These are phyloP conservation scores for Typhlichthys eigenmanni DNA, from an alignment of 2,797 vertebrate species.

Conservation along the genomic window DNA sequence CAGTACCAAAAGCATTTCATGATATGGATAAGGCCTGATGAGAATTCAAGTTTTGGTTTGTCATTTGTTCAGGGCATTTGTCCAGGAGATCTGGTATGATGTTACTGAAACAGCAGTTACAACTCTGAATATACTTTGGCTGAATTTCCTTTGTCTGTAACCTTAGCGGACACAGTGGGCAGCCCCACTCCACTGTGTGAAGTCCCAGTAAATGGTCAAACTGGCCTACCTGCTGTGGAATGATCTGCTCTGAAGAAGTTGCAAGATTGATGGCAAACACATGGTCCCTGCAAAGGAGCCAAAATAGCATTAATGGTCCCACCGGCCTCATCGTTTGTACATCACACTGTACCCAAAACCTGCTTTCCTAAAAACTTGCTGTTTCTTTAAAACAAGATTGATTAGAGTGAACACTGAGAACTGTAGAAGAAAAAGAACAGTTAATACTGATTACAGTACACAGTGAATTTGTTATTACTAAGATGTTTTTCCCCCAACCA, in stretches of 20 bases:
- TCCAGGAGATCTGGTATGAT: too few species aligned
- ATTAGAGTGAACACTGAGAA: conserved; percentile 13
- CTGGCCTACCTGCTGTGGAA: conserved; percentile 84
- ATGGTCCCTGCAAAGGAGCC: conserved; percentile 82
- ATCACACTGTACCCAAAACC: conserved; percentile 9
- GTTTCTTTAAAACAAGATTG: background rate
- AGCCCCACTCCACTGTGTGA: too few species aligned
- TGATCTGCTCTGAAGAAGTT: conserved; percentile 78
- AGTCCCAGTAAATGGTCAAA: too few species aligned
- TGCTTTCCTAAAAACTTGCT: background rate
- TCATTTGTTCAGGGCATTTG: too few species aligned
- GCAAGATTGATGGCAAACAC: conserved; percentile 90
- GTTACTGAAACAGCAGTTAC: too few species aligned
- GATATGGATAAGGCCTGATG: background rate
- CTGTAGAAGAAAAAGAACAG: background rate
- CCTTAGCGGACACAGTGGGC: too few species aligned
- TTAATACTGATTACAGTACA: background rate
- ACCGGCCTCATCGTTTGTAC: background rate
- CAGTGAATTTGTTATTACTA: too few species aligned
- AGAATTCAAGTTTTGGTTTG: background rate
- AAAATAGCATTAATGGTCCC: conserved; percentile 7
- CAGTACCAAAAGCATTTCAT: conserved; percentile 1
- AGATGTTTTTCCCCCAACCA: too few species aligned
- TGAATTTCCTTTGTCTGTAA: too few species aligned
- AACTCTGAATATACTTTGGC: too few species aligned